Conservation (phyloP, 1,140 invertebrate genomes). For the Bombyx mandarina region DNA sequence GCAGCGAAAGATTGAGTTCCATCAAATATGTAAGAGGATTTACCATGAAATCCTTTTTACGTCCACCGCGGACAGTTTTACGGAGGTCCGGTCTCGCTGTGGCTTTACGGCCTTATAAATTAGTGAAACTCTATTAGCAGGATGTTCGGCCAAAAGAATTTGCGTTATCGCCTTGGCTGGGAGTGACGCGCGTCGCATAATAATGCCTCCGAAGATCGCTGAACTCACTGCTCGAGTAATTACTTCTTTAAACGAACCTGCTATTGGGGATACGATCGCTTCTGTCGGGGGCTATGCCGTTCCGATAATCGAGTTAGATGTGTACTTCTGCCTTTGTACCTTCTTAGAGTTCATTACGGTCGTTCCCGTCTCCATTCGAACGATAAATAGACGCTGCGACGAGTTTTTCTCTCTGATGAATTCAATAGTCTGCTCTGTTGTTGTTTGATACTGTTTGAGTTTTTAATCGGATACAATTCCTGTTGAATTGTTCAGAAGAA, state of each 20-base stretch:
- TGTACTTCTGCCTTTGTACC: conserved; percentile 16
- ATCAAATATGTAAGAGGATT: conserved; percentile 65
- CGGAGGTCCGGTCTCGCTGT: conserved; percentile 42
- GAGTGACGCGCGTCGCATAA: conserved; percentile 53
- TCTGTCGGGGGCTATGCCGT: conserved; percentile 34
- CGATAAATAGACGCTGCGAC: too few relatives aligned
- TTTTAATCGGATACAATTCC: too few relatives aligned
- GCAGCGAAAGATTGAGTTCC: conserved; percentile 49
- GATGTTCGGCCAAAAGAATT: conserved; percentile 69
- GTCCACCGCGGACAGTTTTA: conserved; percentile 58
- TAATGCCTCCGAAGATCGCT: conserved; percentile 44
- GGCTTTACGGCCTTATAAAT: conserved; percentile 67
- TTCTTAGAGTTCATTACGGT: too few relatives aligned
- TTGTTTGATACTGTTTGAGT: too few relatives aligned
- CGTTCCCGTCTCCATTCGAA: too few relatives aligned
- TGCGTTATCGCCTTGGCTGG: conserved; percentile 64
- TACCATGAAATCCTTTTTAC: conserved; percentile 64
- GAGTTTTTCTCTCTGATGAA: too few relatives aligned
- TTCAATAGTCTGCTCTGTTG: too few relatives aligned
- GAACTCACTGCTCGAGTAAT: conserved; percentile 57
- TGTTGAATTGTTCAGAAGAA: too few relatives aligned
- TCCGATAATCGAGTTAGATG: conserved; percentile 38
- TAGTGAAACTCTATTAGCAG: conserved; percentile 70
- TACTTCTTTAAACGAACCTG: conserved; percentile 64
- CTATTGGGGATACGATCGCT: conserved; percentile 34